Base-by-base conservation (phyloP, 2,113 vertebrate species). In the Ictidomys tridecemlineatus region DNA sequence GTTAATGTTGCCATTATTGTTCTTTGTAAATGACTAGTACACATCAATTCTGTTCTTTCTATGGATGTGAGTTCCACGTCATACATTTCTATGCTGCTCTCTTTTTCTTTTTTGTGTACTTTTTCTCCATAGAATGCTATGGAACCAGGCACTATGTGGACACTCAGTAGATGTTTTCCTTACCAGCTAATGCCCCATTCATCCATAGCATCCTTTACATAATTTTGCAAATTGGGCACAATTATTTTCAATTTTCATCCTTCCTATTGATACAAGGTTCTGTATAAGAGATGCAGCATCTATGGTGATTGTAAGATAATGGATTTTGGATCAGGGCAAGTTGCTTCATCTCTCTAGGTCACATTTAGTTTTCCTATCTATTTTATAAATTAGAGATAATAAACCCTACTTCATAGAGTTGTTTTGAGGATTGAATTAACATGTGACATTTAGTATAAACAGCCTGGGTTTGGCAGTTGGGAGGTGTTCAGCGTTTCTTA, bases 331-430 rank as follows among this genome's bases (percentile, higher is more conserved):
- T 93, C 82, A 94, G 13, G 39, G 37, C 77, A 82, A 82, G 48
- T 76, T 87, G 76, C 22, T 91, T 93, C 63, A 34, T 92, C 39
- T 77, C 85, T 82, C n/a, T 78, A 18, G 73, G 18, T 93, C 65
- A 89, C 56, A 42, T 53, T 96, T 95, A 78, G 45, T 95, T 94
- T 86, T 87, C 16, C 45, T 56, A 84, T 89, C 48, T 93, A 37
- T 85, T 58, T 48, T 65, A 42, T 85, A 95, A 92, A 73, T 88
- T 48, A 80, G 5, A 39, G 77, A 10, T 45, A 86, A 20, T 48
- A 45, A 76, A 51, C 63, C 58, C 63, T 88, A 65, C 37, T 87
- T 93, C 14, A 42, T 63, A 73, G 78, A 67, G 42, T 82, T 91
- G 37, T 73, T 77, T 65, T 67, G 89, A 80, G 72, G 83, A 45